phyloP scores from a whole-genome alignment of 2,888 invertebrate genomes.

The Leptarthrus brevirostris region DNA sequence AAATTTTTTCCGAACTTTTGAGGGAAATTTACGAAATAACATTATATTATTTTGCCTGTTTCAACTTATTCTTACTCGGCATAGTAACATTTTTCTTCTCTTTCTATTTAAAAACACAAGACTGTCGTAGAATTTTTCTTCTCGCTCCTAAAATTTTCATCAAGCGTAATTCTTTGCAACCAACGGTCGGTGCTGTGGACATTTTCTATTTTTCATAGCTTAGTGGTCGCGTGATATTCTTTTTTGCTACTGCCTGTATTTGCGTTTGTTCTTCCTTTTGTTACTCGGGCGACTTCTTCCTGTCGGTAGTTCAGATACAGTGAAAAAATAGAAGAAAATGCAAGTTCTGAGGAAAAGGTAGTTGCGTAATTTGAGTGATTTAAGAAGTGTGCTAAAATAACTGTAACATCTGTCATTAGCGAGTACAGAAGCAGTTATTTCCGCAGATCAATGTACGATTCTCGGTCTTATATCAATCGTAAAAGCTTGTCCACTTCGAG shows the following conservation, averaged over 20 bases:
- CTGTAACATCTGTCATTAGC: slow-evolving; percentile 2
- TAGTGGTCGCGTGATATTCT: slow-evolving; percentile 16
- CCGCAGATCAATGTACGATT: slow-evolving; percentile 52
- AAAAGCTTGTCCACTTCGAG: slow-evolving; percentile 19
- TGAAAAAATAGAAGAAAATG: not conserved
- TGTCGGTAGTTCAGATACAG: not conserved
- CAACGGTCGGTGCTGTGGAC: not conserved
- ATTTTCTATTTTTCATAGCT: slow-evolving; percentile 23
- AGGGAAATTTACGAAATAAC: not conserved
- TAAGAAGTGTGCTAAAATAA: slow-evolving; percentile 16
- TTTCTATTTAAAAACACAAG: not conserved
- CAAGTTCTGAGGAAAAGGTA: slow-evolving; percentile 6
- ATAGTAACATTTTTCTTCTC: not conserved
- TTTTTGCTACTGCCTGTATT: slow-evolving; percentile 17
- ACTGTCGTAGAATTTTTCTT: not conserved
- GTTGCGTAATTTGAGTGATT: slow-evolving; percentile 31
- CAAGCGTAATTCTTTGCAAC: not conserved
- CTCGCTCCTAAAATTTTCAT: slow-evolving; percentile 24
- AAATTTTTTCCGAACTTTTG: not conserved
- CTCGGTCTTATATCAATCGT: slow-evolving; percentile 23
- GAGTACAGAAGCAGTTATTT: slow-evolving; percentile 35
- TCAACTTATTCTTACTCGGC: not conserved
- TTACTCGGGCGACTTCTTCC: not conserved
- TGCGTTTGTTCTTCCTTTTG: not conserved
- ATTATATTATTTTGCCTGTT: not conserved